phyloP scores from a whole-genome alignment of 2,113 vertebrate species.

The Vulpes vulpes region DNA sequence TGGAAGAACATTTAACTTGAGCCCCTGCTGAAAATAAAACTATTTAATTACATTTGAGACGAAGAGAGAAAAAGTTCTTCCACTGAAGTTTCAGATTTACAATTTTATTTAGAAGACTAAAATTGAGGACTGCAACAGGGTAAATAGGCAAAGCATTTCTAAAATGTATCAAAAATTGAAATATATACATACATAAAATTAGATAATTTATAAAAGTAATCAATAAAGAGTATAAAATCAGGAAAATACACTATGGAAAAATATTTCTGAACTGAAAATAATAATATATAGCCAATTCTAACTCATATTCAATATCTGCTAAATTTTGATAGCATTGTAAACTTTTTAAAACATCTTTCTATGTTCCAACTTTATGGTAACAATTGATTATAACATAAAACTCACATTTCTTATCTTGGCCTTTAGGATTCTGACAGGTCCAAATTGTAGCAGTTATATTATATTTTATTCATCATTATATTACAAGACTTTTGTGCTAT shows the following conservation, averaged over 20 bases:
- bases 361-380: neutral
- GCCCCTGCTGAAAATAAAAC: constrained; percentile 80
- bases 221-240: neutral
- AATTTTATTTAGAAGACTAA: constrained; percentile 50
- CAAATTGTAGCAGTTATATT: neutral
- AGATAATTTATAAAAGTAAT: neutral
- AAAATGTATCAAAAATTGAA: neutral
- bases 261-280: neutral
- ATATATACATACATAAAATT: neutral
- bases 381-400: neutral
- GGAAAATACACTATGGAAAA: neutral
- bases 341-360: neutral
- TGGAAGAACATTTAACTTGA: constrained; percentile 77
- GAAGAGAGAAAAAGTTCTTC: constrained; percentile 51
- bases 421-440: neutral
- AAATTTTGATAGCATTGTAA: neutral
- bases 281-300: neutral
- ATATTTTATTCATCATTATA: neutral
- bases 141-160: neutral
- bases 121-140: neutral
- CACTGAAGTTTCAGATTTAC: constrained; percentile 55
- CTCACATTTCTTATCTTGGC: neutral
- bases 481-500: no score
- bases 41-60: constrained; percentile 78
- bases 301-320: neutral